A percentile compares a stretch with the other conserved stretches of the same genome.
Conservation (phyloP, 2,113 vertebrate species). For the Aptenodytes forsteri region DNA sequence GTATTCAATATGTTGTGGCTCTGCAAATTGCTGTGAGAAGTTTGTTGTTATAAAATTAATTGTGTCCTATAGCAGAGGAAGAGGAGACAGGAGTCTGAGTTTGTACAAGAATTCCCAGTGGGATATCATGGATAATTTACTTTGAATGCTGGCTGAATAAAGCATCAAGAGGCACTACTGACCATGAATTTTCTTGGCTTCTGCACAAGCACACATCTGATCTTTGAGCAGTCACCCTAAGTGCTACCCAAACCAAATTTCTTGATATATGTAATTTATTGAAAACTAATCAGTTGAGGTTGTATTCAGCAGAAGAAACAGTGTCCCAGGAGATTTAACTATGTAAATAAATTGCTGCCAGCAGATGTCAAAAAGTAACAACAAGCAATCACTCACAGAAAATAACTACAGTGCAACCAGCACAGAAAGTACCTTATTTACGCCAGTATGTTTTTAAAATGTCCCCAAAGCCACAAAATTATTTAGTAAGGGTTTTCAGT, state of each 20-base stretch:
- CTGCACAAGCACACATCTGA: background rate
- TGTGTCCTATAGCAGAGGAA: background rate
- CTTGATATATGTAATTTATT: slow-evolving; percentile 7
- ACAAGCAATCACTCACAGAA: slow-evolving; percentile 47
- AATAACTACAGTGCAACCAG: background rate
- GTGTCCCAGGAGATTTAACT: slow-evolving; percentile 22
- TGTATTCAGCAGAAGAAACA: slow-evolving; percentile 23
- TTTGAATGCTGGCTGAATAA: background rate
- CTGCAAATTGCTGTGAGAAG: background rate
- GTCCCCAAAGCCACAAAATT: slow-evolving; percentile 50
- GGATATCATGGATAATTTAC: background rate
- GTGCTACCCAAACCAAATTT: background rate
- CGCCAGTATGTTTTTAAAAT: slow-evolving; percentile 10
- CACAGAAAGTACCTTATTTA: background rate
- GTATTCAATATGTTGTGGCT: background rate
- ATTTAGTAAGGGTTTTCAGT: slow-evolving; percentile 47
- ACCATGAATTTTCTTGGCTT: background rate
- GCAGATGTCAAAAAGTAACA: slow-evolving; percentile 61
- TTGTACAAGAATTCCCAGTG: background rate
- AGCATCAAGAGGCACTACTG: background rate
- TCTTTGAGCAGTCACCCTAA: background rate
- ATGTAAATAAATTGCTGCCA: slow-evolving; percentile 58
- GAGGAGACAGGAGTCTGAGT: background rate
- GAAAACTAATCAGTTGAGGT: slow-evolving; percentile 19
- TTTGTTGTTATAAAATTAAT: background rate